These are phyloP conservation scores for Euzophera pinguis DNA, from an alignment of 2,888 invertebrate genomes.

Conservation along the genomic window DNA sequence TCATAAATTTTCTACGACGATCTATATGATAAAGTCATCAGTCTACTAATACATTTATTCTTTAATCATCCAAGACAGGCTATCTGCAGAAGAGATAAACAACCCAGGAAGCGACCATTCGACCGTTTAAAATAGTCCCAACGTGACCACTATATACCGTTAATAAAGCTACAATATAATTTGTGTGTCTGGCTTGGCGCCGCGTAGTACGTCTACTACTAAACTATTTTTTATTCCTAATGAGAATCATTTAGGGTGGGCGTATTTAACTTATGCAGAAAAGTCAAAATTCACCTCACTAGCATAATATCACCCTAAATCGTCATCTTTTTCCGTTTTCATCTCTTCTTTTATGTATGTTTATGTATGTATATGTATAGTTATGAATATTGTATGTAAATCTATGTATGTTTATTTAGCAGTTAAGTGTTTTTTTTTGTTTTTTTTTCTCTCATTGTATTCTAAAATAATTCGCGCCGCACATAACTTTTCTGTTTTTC, in stretches of 20 bases:
- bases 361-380: too few species aligned
- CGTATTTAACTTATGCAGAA: neutral
- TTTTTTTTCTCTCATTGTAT: too few species aligned
- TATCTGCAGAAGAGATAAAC: conserved; percentile 28
- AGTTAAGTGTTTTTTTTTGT: too few species aligned
- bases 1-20: too few species aligned
- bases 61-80: neutral
- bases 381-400: too few species aligned
- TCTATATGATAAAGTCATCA: neutral
- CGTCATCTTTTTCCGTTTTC: too few species aligned
- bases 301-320: too few species aligned
- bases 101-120: conserved; percentile 40
- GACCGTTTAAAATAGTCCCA: conserved; percentile 42
- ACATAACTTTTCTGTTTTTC: too few species aligned
- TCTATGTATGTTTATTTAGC: too few species aligned
- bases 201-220: neutral
- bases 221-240: conserved; percentile 4
- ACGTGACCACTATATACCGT: conserved; percentile 24
- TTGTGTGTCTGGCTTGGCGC: neutral
- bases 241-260: neutral
- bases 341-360: too few species aligned
- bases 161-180: conserved; percentile 5
- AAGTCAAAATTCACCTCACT: too few species aligned
- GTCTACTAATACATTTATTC: neutral
- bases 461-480: too few species aligned